phyloP scores from a whole-genome alignment of 2,113 vertebrate species.

The Bufo bufo region DNA sequence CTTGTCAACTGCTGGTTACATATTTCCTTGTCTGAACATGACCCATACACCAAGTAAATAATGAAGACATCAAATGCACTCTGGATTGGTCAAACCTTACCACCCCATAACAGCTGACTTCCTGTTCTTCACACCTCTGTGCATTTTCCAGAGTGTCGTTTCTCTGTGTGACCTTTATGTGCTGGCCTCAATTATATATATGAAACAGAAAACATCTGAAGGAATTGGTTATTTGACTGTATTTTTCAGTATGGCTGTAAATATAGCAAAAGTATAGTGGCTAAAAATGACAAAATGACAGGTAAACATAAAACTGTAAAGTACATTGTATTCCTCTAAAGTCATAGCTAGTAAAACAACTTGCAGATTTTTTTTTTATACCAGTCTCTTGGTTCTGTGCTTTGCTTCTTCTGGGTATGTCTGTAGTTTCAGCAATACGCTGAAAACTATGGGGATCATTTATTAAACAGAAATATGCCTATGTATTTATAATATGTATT shows the following conservation, averaged over 20 bases:
- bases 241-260: background rate
- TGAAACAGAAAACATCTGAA: background rate
- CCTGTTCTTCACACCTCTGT: background rate
- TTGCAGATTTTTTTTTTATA: too few species aligned
- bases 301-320: too few species aligned
- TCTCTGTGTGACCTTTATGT: background rate
- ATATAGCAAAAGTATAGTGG: background rate
- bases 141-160: background rate
- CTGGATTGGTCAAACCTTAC: background rate
- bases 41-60: background rate
- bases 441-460: too few species aligned
- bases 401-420: too few species aligned
- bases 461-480: too few species aligned
- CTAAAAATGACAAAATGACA: background rate
- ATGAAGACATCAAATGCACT: background rate
- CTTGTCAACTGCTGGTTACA: background rate
- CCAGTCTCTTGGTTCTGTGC: too few species aligned
- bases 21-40: background rate
- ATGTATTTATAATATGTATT: too few species aligned
- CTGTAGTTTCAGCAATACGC: too few species aligned
- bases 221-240: background rate
- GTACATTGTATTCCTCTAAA: too few species aligned
- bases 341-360: too few species aligned
- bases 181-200: background rate
- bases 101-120: conserved; percentile 6